Evolutionary conservation across 2,113 vertebrate genomes (phyloP).

Genomic region (Parus major): DNA sequence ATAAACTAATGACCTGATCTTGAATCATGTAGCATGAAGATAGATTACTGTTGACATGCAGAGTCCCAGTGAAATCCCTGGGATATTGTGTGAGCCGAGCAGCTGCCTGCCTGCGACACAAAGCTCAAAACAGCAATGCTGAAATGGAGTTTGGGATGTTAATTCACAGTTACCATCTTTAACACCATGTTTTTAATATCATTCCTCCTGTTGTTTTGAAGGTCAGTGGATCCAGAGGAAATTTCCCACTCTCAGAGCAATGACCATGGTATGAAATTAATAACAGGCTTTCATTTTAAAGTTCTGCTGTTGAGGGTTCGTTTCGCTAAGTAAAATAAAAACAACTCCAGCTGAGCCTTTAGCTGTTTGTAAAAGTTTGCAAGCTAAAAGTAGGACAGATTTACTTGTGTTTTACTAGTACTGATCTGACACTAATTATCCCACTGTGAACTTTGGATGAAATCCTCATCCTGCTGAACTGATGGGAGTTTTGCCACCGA

Average conservation of each 20-base stretch:
- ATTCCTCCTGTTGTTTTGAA: constrained; percentile 20
- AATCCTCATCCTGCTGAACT: constrained; percentile 2
- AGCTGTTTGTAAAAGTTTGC: neutral
- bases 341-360: neutral
- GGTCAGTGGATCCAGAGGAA: neutral
- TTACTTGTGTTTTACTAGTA: neutral
- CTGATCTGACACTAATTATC: constrained; percentile 18
- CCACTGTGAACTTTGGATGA: constrained; percentile 15
- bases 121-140: neutral
- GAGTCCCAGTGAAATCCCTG: constrained; percentile 50
- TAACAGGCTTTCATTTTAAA: neutral
- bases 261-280: neutral
- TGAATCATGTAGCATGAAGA: constrained; percentile 48
- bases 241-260: neutral
- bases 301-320: neutral
- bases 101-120: neutral
- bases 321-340: neutral
- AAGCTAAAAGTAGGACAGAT: neutral
- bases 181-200: neutral
- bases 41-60: constrained; percentile 54
- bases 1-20: constrained; percentile 65
- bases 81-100: constrained; percentile 30
- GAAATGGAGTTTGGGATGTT: neutral
- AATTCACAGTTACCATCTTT: constrained; percentile 13
- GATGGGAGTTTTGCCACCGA: constrained; percentile 27